These are phyloP conservation scores for Andrena praecox DNA, from an alignment of 2,888 invertebrate genomes.

Conservation along the genomic window DNA sequence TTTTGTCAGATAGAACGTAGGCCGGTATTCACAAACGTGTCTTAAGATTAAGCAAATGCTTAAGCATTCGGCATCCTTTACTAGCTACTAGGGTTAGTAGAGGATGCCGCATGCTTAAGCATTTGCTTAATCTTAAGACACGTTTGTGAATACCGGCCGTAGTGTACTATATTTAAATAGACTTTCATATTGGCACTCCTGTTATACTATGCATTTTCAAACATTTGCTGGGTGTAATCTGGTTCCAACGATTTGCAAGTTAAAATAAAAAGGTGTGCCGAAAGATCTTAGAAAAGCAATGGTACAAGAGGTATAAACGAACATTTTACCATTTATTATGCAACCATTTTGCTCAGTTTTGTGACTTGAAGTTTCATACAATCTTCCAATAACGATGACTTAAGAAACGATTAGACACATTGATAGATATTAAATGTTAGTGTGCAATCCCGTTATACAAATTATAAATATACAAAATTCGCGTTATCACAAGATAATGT, in stretches of 20 bases:
- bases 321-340: slow-evolving; percentile 46
- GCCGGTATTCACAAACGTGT: too few relatives aligned
- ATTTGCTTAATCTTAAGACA: too few relatives aligned
- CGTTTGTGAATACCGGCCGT: too few relatives aligned
- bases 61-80: too few relatives aligned
- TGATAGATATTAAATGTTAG: slow-evolving; percentile 22
- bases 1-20: background rate
- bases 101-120: too few relatives aligned
- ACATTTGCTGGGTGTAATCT: background rate
- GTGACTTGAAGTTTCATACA: slow-evolving; percentile 30
- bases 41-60: too few relatives aligned
- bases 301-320: slow-evolving; percentile 28
- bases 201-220: slow-evolving; percentile 9
- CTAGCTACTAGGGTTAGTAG: too few relatives aligned
- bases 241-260: background rate
- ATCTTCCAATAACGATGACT: slow-evolving; percentile 2
- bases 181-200: slow-evolving; percentile 19
- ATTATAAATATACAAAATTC: slow-evolving; percentile 74
- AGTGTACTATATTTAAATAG: slow-evolving; percentile 1
- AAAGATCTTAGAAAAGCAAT: background rate
- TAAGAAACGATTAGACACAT: slow-evolving; percentile 8
- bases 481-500: slow-evolving; percentile 70
- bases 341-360: slow-evolving; percentile 15
- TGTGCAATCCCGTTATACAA: slow-evolving; percentile 60
- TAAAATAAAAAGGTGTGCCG: background rate